Conservation (phyloP, 2,113 vertebrate genomes). For the Chloebia gouldiae region DNA sequence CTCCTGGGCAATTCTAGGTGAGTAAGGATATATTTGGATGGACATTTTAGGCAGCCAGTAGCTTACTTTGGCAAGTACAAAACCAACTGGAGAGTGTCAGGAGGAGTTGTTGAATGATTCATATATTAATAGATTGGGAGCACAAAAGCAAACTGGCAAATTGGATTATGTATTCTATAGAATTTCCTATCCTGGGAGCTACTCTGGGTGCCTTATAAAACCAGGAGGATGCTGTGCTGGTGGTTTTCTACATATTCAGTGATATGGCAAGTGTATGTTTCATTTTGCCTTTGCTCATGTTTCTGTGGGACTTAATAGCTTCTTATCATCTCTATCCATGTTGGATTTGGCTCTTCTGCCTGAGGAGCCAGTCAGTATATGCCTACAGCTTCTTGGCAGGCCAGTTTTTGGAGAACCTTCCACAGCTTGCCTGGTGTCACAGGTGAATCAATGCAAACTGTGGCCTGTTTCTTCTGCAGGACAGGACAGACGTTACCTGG, state of each 20-base stretch:
- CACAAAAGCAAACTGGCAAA: background rate
- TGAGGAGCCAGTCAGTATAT: background rate
- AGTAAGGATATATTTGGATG: background rate
- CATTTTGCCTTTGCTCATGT: conserved; percentile 14
- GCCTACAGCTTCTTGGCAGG: conserved; percentile 24
- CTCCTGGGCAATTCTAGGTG: background rate
- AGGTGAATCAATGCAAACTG: background rate
- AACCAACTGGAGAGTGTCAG: background rate
- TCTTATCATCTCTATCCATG: conserved; percentile 23
- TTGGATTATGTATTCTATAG: background rate
- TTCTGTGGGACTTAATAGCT: conserved; percentile 24
- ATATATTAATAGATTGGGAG: background rate
- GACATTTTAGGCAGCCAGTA: background rate
- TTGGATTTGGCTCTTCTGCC: conserved; percentile 17
- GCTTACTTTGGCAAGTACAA: background rate
- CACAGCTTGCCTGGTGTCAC: conserved; percentile 33
- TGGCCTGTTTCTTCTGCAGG: conserved; percentile 17
- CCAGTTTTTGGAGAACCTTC: conserved; percentile 5
- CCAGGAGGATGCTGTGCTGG: background rate
- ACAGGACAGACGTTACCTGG: background rate
- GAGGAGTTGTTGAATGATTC: background rate
- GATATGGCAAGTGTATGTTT: conserved; percentile 1
- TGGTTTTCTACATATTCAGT: conserved; percentile 6
- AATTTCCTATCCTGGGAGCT: background rate
- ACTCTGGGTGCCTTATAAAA: background rate